Conservation (phyloP, 2,797 vertebrate genomes). For the Lithobates pipiens region DNA sequence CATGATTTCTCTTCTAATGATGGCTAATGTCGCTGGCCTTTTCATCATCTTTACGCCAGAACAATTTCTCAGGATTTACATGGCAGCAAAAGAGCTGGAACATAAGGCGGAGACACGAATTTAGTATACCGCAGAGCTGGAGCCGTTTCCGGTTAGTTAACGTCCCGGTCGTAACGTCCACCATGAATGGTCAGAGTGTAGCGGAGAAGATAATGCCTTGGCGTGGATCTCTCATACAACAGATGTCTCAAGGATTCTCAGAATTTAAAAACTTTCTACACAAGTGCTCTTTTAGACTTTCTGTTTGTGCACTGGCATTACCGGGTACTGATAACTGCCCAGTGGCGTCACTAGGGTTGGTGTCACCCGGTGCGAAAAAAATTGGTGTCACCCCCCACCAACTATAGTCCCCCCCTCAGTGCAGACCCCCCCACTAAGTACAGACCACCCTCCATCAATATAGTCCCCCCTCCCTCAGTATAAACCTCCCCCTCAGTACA, state of each 20-base stretch:
- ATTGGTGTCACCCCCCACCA: too few species aligned
- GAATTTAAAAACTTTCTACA: constrained; percentile 6
- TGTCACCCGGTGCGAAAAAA: too few species aligned
- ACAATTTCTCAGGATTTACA: constrained; percentile 52
- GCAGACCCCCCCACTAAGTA: too few species aligned
- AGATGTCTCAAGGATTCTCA: not conserved
- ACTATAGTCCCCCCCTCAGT: too few species aligned
- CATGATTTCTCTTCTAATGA: constrained; percentile 82
- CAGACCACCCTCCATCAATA: too few species aligned
- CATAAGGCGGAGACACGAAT: constrained; percentile 29
- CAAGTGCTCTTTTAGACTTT: not conserved
- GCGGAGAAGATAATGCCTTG: not conserved
- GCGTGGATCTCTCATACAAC: not conserved
- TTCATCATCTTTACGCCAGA: constrained; percentile 64
- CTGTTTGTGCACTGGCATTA: not conserved
- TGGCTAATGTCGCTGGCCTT: constrained; percentile 72
- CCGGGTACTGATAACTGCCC: not conserved
- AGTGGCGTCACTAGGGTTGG: too few species aligned
- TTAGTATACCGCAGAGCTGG: not conserved
- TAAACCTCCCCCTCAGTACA: too few species aligned
- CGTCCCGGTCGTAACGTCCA: not conserved
- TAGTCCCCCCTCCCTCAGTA: too few species aligned
- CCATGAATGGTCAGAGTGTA: not conserved
- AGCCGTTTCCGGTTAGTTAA: constrained; percentile 39
- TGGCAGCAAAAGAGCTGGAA: constrained; percentile 20